Evolutionary conservation across 2,797 vertebrate species (phyloP), one percentile per base, ranked within the genome.

Genomic region (Mormyrus proboscirostris): DNA sequence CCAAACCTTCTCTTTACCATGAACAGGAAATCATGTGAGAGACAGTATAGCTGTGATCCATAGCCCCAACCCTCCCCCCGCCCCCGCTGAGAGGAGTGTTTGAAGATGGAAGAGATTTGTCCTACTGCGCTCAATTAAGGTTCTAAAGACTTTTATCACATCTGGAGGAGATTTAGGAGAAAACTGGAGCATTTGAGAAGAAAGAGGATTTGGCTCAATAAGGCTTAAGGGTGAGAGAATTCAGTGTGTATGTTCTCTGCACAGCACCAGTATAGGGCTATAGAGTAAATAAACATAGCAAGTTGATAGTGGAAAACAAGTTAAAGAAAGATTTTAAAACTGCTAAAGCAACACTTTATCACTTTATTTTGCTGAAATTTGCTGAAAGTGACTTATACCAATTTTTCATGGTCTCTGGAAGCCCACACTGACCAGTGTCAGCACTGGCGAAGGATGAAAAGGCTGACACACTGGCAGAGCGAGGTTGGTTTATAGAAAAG

Each of bases 121-220:
- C 83, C 88, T 87, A 85, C 90, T 89, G 87, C 12, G 83, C 62
- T 86, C 83, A 90, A 88, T 90, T 90, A 90, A 89, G 82, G 82
- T 51, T 89, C 53, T 87, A 89, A 87, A 89, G 53, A 53, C 41
- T 51, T 88, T 83, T 88, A 59, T 73, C 62, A 86, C 88, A 86
- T 88, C 87, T 88, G 88, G 29, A 86, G 50, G 57, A 88, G 59
- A 88, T 86, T 90, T 79, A 49, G 33, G 84, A 90, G 65, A 88
- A 59, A 59, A 86, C 89, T 88, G 49, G 73, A 84, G 49, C 65
- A 89, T 89, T 85, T 89, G 49, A 62, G 59, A 89, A 69, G 84
- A 87, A 89, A 65, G 50, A 89, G 83, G 88, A 87, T 87, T 89
- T 49, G n/a, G 79, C 53, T 51, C 85, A 85, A 76, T 86, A 83